Evolutionary conservation across 2,888 invertebrate species (phyloP), one percentile per base, ranked within the genome.

Genomic region (Acleris holmiana): DNA sequence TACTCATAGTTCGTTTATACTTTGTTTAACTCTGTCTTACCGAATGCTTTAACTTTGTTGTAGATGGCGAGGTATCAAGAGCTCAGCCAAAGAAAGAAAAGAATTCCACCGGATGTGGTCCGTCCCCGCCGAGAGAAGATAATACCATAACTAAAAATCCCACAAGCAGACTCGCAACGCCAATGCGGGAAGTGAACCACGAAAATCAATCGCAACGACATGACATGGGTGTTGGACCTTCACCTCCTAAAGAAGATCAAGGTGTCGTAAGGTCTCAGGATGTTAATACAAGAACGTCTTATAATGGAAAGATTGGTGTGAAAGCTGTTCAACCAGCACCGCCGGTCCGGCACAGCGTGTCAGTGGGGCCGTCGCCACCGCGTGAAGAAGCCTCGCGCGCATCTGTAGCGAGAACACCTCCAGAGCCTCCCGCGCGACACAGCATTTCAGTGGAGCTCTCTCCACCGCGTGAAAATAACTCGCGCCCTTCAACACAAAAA

Each of bases 81-180:
- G 86, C 91, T 71, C 88, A 89, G 57, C 59, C 67, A 15, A 78
- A 75, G 67, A 85, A 79, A 71, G 86, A 86, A 68, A 83, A 84
- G 4, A 71, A 74, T 1, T 94, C 95, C 0, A 95, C 94, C 2
- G 94, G 93, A n/a, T 94, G 94, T 70, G 95, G 95, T 2, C 93
- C 94, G 23, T 95, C 95, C 0, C 94, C 95, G 6, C 94, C 94
- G 1, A 84, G 89, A 67, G 94, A 94, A 68, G 78, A 76, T 10
- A 76, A 69, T 35, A 35, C 35, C 13, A 35, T 35, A 47, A 19
- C 65, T n/a, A 77, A 70, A 35, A 81, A 78, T 66, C 67, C 76
- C 35, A 66, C 73, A 55, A 85, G 79, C 66, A 78, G 83, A 17
- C 76, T 86, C 10, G 77, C 79, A 41, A 88, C 95, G 0, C 94